Base-by-base conservation (phyloP, 2,888 invertebrate genomes). In the Loripinus fragilis region DNA sequence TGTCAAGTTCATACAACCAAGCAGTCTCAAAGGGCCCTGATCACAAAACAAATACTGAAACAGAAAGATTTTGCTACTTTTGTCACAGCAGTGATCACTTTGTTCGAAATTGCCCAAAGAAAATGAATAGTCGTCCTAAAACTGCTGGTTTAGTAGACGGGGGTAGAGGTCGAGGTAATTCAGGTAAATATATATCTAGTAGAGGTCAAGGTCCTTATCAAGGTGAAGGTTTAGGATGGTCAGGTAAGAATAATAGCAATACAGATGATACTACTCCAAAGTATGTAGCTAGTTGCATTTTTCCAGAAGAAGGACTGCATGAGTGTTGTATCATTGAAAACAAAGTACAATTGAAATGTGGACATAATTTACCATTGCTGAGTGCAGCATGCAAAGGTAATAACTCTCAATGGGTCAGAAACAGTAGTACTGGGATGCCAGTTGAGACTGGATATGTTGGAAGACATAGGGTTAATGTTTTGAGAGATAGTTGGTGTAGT, bases 401-500 rank as follows among this genome's bases (percentile, higher is more conserved):
- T 3, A 45, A 45, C 3, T 20, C 10, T 17, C 17, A 20, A 20
- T 45, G n/a, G 15, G 3, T 20, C 3, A 17, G 10, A 45, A 23
- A 28, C n/a, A 28, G 8, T 66, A n/a, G n/a, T n/a, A n/a, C n/a
- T n/a, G 35, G 12, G 66, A 65, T 65, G 66, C 66, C 48, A 25
- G 50, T 73, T 25, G 66, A n/a, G 1, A 15, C 38, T 12, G 65
- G 73, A 10, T 28, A 20, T 23, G 48, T 69, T 48, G 38, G 55
- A 23, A 52, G 23, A n/a, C 7, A 41, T 8, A 30, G 10, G 25
- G 67, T 69, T n/a, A 55, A 23, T 15, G 70, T 69, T 0, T 60
- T 75, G 25, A 3, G 70, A 20, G 75, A 70, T 60, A 75, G 52
- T 23, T 60, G 69, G 0, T 69, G 70, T 33, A 45, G n/a, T 45